These are phyloP conservation scores for Trichopria drosophilae DNA, from an alignment of 2,888 invertebrate species.

Conservation along the genomic window DNA sequence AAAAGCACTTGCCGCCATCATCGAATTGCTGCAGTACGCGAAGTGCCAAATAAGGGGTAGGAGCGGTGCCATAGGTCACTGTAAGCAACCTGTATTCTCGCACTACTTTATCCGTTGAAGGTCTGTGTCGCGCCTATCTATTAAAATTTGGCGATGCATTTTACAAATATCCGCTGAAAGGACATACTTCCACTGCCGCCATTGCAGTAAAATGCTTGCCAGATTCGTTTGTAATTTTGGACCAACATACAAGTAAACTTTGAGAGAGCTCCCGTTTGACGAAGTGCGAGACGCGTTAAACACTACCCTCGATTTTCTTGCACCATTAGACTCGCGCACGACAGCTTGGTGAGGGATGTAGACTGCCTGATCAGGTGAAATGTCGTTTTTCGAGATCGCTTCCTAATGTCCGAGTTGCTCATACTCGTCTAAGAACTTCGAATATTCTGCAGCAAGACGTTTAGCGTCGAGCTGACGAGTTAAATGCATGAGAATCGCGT, in stretches of 20 bases:
- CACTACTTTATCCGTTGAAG: slow-evolving; percentile 40
- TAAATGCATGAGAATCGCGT: slow-evolving; percentile 2
- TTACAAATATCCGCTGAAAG: no score
- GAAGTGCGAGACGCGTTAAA: slow-evolving; percentile 44
- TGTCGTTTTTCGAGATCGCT: background rate
- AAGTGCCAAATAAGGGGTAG: no score
- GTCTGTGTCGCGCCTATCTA: slow-evolving; percentile 36
- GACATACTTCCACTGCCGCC: slow-evolving; percentile 39
- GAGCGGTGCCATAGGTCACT: slow-evolving; percentile 15
- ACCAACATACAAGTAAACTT: slow-evolving; percentile 44
- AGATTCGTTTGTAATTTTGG: slow-evolving; percentile 47
- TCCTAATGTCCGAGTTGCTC: slow-evolving; percentile 14
- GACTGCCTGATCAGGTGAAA: slow-evolving; percentile 26
- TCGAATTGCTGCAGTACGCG: no score
- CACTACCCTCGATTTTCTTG: slow-evolving; percentile 45
- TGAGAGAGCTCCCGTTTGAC: slow-evolving; percentile 42
- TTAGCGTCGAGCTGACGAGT: background rate
- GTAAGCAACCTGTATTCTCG: slow-evolving; percentile 2
- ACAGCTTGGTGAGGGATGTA: slow-evolving; percentile 52
- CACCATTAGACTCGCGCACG: slow-evolving; percentile 41
- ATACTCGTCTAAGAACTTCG: slow-evolving; percentile 18
- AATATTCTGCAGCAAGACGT: background rate
- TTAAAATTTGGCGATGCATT: slow-evolving; percentile 47
- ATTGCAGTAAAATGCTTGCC: slow-evolving; percentile 43
- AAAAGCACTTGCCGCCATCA: no score